A percentile compares a stretch with the other conserved stretches of the same genome.
phyloP scores from a whole-genome alignment of 1,140 invertebrate species.

The Diachasma alloeum region DNA sequence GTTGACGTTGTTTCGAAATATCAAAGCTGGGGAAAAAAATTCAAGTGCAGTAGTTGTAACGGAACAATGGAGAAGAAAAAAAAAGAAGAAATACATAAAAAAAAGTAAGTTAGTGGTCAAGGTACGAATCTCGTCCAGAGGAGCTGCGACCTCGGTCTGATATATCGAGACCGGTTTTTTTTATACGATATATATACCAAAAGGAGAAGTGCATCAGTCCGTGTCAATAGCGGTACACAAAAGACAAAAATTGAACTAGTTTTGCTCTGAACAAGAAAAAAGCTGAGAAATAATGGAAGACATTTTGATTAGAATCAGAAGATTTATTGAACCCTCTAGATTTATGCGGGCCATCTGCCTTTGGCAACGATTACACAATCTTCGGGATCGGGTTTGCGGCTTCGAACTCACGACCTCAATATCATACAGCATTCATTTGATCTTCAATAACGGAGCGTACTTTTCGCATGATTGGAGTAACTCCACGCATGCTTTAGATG shows the following conservation, averaged over 20 bases:
- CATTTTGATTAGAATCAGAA: not conserved
- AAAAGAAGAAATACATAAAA: not conserved
- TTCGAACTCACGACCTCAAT: slow-evolving; percentile 1
- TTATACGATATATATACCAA: not conserved
- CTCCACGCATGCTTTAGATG: not conserved
- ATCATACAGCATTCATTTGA: not conserved
- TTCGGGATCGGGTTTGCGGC: not conserved
- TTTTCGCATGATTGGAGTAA: slow-evolving; percentile 1
- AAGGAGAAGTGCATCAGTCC: slow-evolving; percentile 19
- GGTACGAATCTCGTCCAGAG: slow-evolving; percentile 5
- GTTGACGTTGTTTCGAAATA: not conserved
- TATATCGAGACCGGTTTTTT: slow-evolving; percentile 33
- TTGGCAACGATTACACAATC: not conserved
- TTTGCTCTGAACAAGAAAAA: not conserved
- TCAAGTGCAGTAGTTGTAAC: not conserved
- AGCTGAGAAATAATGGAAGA: not conserved
- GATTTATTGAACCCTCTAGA: not conserved
- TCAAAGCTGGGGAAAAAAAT: not conserved
- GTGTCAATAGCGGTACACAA: slow-evolving; percentile 16
- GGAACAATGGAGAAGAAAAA: not conserved
- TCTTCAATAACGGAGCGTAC: not conserved
- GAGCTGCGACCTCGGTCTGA: slow-evolving; percentile 25
- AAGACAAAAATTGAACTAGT: not conserved
- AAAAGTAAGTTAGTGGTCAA: slow-evolving; percentile 4
- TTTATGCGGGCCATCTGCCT: not conserved